These are phyloP conservation scores for Papilio aristodemus DNA, from an alignment of 1,140 invertebrate genomes.

Conservation along the genomic window DNA sequence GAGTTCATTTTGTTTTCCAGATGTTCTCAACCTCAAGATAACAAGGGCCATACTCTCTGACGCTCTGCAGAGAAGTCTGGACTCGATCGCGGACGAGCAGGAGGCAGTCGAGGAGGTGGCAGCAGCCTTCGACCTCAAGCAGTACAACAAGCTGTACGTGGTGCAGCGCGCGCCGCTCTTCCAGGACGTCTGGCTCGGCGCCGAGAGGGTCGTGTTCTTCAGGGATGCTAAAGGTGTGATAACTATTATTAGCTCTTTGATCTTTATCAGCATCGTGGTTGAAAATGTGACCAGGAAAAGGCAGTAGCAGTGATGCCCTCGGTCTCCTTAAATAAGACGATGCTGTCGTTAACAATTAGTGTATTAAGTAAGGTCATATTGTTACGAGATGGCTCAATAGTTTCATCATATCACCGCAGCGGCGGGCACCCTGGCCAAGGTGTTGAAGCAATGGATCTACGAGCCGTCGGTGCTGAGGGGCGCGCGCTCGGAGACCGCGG, in stretches of 20 bases:
- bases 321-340: too few relatives aligned
- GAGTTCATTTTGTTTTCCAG: constrained; percentile 45
- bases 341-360: too few relatives aligned
- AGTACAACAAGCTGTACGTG: constrained; percentile 58
- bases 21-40: constrained; percentile 63
- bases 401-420: constrained; percentile 49
- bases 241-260: not conserved
- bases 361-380: too few relatives aligned
- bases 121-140: constrained; percentile 41
- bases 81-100: constrained; percentile 55
- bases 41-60: constrained; percentile 42
- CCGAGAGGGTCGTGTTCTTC: constrained; percentile 64
- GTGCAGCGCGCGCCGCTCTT: constrained; percentile 63
- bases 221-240: constrained; percentile 55
- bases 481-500: constrained; percentile 50
- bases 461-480: constrained; percentile 55
- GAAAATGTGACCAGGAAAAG: not conserved
- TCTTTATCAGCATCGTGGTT: not conserved
- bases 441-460: constrained; percentile 63
- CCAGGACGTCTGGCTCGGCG: constrained; percentile 57
- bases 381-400: too few relatives aligned
- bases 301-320: too few relatives aligned
- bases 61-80: constrained; percentile 47
- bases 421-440: constrained; percentile 45
- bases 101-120: constrained; percentile 55